These are phyloP conservation scores for Yponomeuta cagnagella DNA, from an alignment of 2,888 invertebrate genomes.

Conservation along the genomic window DNA sequence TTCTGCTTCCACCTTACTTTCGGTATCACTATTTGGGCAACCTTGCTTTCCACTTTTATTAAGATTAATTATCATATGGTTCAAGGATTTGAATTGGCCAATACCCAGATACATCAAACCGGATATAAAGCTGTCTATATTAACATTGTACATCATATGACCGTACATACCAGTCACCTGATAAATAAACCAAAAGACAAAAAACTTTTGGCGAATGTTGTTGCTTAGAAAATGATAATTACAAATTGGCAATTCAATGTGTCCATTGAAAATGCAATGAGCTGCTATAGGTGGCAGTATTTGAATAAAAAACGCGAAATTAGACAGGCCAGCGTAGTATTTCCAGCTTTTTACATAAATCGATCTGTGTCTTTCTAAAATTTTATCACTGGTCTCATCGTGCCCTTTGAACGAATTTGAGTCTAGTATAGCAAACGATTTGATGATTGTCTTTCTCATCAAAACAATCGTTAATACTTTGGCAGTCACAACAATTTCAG, in stretches of 20 bases:
- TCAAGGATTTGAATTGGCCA: conserved; percentile 42
- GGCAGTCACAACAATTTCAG: conserved; percentile 38
- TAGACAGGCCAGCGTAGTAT: conserved; percentile 30
- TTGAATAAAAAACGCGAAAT: conserved; percentile 34
- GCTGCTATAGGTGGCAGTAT: conserved; percentile 37
- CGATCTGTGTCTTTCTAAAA: conserved; percentile 30
- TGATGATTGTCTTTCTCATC: conserved; percentile 38
- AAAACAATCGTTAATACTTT: conserved; percentile 48
- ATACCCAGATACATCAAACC: conserved; percentile 46
- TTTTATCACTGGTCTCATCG: conserved; percentile 32
- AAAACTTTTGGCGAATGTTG: conserved; percentile 37
- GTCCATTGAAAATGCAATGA: conserved; percentile 33
- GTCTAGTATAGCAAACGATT: conserved; percentile 44
- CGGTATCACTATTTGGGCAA: too few relatives aligned
- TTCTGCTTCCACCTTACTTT: conserved; percentile 22
- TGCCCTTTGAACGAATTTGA: conserved; percentile 39
- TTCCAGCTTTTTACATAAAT: conserved; percentile 37
- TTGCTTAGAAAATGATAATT: conserved; percentile 54
- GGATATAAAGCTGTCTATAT: conserved; percentile 45
- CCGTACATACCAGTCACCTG: conserved; percentile 50
- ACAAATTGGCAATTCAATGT: conserved; percentile 47
- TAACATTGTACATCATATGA: conserved; percentile 54
- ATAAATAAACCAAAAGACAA: conserved; percentile 41
- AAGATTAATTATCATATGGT: conserved; percentile 37
- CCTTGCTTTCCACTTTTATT: conserved; percentile 19